Evolutionary conservation across 2,113 vertebrate genomes (phyloP).

Genomic region (Hydrolagus affinis): DNA sequence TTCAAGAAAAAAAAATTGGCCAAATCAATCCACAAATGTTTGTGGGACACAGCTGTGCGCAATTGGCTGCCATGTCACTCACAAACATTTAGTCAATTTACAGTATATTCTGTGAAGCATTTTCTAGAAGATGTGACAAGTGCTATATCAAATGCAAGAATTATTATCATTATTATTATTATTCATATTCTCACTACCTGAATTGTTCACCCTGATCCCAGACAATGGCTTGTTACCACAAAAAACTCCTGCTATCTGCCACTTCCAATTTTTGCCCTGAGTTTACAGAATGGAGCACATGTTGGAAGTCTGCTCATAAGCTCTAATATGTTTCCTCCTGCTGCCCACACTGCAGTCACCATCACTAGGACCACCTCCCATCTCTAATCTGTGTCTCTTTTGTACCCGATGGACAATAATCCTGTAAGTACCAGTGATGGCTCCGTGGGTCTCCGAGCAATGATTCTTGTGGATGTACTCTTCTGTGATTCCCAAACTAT

Average conservation of each 20-base stretch:
- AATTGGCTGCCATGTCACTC: no score
- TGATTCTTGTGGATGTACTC: constrained; percentile 49
- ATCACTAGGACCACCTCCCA: constrained; percentile 25
- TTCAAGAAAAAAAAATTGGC: no score
- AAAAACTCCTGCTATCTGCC: no score
- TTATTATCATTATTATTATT: neutral
- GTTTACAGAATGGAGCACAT: constrained; percentile 6
- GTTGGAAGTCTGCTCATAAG: neutral
- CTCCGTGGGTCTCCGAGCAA: constrained; percentile 43
- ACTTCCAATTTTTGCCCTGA: neutral
- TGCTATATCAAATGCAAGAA: neutral
- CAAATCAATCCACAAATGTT: no score
- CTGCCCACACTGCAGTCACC: no score
- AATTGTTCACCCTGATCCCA: neutral
- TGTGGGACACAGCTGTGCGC: no score
- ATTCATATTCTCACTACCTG: constrained; percentile 1
- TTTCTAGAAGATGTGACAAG: no score
- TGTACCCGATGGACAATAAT: constrained; percentile 55
- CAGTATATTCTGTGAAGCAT: no score
- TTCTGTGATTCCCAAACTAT: constrained; percentile 49
- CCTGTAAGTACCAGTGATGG: constrained; percentile 51
- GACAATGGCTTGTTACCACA: neutral
- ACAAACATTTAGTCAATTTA: no score
- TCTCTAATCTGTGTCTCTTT: constrained; percentile 43
- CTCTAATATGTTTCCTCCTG: neutral